Conservation (phyloP, 2,113 vertebrate genomes). For the Piaya cayana region DNA sequence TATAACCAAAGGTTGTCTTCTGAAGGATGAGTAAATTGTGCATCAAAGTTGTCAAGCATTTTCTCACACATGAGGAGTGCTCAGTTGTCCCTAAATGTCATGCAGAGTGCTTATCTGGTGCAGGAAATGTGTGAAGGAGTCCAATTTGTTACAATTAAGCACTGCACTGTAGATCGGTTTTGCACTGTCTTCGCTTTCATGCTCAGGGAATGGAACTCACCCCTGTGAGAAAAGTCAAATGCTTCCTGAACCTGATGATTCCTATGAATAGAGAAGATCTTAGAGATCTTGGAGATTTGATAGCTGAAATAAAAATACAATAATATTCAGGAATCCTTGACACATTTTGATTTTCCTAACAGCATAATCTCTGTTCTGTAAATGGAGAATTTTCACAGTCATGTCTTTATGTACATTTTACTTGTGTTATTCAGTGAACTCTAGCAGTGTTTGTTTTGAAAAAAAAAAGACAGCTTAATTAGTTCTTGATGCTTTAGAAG, state of each 20-base stretch:
- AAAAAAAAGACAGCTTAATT: not conserved
- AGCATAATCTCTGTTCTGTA: not conserved
- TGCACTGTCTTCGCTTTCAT: not conserved
- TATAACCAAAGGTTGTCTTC: not conserved
- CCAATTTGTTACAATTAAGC: not conserved
- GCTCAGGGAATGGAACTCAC: not conserved
- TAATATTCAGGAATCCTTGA: not conserved
- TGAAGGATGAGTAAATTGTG: not conserved
- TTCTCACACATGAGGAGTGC: fast-evolving
- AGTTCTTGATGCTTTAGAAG: not conserved
- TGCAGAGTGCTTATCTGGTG: not conserved
- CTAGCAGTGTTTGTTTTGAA: not conserved
- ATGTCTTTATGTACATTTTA: not conserved
- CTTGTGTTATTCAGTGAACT: not conserved
- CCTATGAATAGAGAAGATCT: not conserved
- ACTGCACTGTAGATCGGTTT: not conserved
- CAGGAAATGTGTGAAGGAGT: not conserved
- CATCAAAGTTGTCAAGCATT: not conserved
- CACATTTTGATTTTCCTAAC: not conserved
- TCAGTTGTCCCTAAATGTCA: not conserved
- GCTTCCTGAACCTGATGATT: not conserved
- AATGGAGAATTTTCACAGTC: not conserved
- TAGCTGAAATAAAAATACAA: not conserved
- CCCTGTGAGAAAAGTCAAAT: not conserved
- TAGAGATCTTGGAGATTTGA: not conserved